Evolutionary conservation across 2,113 vertebrate genomes (phyloP).

Genomic region (Plestiodon gilberti): DNA sequence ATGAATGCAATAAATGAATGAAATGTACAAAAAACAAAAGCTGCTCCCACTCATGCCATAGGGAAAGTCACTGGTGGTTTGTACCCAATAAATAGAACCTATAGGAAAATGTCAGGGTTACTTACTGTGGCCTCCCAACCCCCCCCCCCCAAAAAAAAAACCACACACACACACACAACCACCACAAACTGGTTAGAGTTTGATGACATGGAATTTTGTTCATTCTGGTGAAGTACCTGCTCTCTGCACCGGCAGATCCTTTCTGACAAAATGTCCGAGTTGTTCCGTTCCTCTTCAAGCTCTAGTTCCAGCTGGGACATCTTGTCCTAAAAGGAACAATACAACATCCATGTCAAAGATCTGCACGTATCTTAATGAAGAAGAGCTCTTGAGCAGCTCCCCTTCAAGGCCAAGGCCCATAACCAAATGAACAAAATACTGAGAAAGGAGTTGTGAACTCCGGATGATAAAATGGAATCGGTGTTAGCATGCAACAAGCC

Average conservation of each 20-base stretch:
- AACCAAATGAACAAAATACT: background rate
- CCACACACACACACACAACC: no score
- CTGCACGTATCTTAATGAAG: background rate
- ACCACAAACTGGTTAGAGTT: background rate
- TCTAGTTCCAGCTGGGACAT: constrained; percentile 88
- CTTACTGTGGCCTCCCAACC: no score
- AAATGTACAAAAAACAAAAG: background rate
- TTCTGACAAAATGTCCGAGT: constrained; percentile 89
- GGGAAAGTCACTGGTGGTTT: background rate
- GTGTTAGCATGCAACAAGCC: background rate
- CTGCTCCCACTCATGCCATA: background rate
- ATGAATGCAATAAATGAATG: no score
- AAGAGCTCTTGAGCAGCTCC: background rate
- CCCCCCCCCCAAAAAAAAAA: no score
- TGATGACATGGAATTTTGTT: no score
- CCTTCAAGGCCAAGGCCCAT: background rate
- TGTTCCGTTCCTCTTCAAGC: constrained; percentile 92
- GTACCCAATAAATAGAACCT: background rate
- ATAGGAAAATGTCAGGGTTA: no score
- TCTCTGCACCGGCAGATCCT: constrained; percentile 90
- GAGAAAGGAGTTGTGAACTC: background rate
- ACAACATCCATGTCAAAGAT: background rate
- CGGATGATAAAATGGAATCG: background rate
- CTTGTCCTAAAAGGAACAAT: constrained; percentile 82
- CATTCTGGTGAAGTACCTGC: constrained; percentile 79